phyloP scores from a whole-genome alignment of 2,113 vertebrate genomes.

The Tragelaphus scriptus region DNA sequence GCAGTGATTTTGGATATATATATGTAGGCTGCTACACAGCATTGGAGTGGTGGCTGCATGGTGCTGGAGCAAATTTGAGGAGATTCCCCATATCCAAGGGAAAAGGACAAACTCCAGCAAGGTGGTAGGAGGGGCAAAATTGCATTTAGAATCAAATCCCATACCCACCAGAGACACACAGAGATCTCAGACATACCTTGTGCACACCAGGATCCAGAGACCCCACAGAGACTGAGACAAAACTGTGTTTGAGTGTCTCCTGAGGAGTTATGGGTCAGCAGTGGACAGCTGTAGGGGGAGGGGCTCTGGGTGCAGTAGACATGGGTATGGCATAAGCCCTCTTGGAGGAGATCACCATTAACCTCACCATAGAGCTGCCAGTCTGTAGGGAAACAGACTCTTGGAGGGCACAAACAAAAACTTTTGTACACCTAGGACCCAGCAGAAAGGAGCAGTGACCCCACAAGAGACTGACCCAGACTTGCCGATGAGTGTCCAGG shows the following conservation, averaged over 20 bases:
- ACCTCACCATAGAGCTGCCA: background rate
- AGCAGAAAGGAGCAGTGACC: background rate
- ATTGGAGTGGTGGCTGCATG: background rate
- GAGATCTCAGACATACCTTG: background rate
- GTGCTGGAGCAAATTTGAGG: background rate
- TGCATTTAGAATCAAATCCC: background rate
- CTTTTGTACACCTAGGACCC: background rate
- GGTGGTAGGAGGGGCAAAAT: background rate
- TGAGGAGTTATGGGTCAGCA: background rate
- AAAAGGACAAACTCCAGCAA: background rate
- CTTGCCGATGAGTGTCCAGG: background rate
- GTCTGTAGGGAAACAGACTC: background rate
- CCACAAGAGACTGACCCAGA: background rate
- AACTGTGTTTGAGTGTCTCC: background rate
- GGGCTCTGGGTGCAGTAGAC: background rate
- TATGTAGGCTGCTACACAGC: background rate
- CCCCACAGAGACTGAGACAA: background rate
- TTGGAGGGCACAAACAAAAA: background rate
- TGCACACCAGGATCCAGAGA: background rate
- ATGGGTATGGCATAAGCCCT: background rate
- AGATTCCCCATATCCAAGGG: background rate
- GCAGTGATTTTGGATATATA: too few relatives aligned
- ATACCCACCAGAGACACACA: background rate
- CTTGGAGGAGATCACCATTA: background rate
- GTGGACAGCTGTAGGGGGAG: too few relatives aligned